Evolutionary conservation across 2,113 vertebrate genomes (phyloP).

Genomic region (Alethe castanea): DNA sequence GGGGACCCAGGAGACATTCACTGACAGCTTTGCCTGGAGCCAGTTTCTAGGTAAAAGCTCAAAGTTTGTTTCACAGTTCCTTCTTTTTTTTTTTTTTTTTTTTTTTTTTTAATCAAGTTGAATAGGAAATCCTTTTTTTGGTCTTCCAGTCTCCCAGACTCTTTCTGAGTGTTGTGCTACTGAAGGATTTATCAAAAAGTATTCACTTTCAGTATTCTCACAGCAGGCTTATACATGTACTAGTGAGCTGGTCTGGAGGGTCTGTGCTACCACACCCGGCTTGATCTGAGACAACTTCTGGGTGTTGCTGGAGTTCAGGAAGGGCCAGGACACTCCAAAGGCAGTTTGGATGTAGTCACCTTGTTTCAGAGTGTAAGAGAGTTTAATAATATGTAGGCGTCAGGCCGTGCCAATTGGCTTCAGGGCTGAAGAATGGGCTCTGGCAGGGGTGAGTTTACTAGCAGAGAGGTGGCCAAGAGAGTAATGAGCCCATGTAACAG

Average conservation of each 20-base stretch:
- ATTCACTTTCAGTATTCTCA: neutral
- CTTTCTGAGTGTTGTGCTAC: neutral
- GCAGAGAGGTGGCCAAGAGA: conserved; percentile 2
- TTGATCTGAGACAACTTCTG: neutral
- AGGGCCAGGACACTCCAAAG: neutral
- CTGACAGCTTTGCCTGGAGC: neutral
- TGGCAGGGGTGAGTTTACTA: neutral
- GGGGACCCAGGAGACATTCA: neutral
- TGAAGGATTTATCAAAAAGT: neutral
- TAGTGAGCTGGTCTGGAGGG: neutral
- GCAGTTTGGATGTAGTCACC: neutral
- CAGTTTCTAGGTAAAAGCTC: conserved; percentile 20
- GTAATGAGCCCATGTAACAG: conserved; percentile 7
- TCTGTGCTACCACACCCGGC: neutral
- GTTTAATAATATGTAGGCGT: neutral
- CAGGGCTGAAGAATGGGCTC: conserved; percentile 38
- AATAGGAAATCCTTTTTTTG: neutral
- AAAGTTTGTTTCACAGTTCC: neutral
- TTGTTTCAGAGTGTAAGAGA: neutral
- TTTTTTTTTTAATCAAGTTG: fast-evolving
- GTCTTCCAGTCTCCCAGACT: neutral
- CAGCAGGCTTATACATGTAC: neutral
- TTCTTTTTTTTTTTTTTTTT: neutral
- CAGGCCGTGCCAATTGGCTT: conserved; percentile 10
- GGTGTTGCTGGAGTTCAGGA: neutral